Conservation (phyloP, 2,797 vertebrate genomes). For the Clarias platycephalus region DNA sequence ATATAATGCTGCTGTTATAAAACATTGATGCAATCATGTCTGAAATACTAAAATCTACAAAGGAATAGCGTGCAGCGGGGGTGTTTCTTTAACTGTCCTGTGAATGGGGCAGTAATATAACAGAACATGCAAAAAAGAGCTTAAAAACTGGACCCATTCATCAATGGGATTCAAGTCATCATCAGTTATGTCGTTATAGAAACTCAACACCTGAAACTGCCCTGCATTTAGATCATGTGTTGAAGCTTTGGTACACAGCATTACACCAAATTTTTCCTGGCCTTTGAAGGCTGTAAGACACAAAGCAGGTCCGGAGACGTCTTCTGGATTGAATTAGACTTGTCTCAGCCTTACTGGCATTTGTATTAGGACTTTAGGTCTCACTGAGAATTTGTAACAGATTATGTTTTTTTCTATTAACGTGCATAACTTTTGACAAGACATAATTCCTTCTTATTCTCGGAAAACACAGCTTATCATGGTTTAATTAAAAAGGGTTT, state of each 20-base stretch:
- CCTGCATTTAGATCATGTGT: neutral
- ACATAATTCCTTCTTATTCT: neutral
- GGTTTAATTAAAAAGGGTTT: neutral
- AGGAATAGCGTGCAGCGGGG: neutral
- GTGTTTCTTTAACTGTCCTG: neutral
- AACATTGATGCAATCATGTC: neutral
- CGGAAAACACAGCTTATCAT: neutral
- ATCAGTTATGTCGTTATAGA: neutral
- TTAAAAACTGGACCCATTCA: neutral
- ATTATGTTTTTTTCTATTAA: neutral
- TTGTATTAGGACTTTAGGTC: neutral
- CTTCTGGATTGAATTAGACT: neutral
- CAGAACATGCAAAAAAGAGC: neutral
- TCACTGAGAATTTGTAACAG: conserved; percentile 1
- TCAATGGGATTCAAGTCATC: neutral
- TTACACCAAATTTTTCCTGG: neutral
- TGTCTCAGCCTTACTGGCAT: neutral
- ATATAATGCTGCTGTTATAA: neutral
- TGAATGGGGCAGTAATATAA: neutral
- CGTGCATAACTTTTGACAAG: neutral
- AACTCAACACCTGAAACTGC: neutral
- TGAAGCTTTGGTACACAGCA: neutral
- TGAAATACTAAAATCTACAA: neutral
- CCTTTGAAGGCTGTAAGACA: neutral
- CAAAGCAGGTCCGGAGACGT: neutral